Conservation (phyloP, 2,888 invertebrate genomes). For the Luperina nickerlii region DNA sequence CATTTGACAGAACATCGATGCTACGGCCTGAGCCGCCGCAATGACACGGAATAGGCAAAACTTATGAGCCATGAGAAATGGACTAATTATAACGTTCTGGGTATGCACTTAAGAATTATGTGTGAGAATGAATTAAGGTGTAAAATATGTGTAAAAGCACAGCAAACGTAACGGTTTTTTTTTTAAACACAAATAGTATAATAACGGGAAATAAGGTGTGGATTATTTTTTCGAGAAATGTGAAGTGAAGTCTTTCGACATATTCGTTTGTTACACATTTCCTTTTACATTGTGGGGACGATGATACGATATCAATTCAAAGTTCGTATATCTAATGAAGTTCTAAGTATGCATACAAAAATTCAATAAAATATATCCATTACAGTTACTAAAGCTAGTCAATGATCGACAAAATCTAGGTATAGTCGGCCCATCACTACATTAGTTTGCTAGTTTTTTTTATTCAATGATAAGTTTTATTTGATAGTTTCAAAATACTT, state of each 20-base stretch:
- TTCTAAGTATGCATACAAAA: too few species aligned
- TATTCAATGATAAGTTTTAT: background rate
- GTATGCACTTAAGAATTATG: constrained; percentile 49
- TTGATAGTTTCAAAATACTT: too few species aligned
- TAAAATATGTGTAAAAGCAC: constrained; percentile 29
- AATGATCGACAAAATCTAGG: too few species aligned
- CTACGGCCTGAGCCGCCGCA: constrained; percentile 13
- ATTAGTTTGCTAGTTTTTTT: background rate
- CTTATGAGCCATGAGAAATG: constrained; percentile 56
- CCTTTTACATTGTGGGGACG: background rate
- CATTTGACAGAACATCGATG: constrained; percentile 63
- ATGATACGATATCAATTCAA: background rate
- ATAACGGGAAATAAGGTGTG: constrained; percentile 36
- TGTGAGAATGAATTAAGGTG: constrained; percentile 57
- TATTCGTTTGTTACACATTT: background rate
- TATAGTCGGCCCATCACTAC: background rate
- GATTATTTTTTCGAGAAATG: constrained; percentile 13
- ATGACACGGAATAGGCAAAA: constrained; percentile 48
- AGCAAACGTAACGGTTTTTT: constrained; percentile 44
- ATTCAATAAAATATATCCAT: too few species aligned
- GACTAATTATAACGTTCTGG: constrained; percentile 62
- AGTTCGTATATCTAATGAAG: too few species aligned
- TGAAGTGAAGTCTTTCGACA: background rate
- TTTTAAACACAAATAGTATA: constrained; percentile 15
- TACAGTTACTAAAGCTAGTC: too few species aligned